Evolutionary conservation across 2,797 vertebrate genomes (phyloP).

Genomic region (Clarias fuscus): DNA sequence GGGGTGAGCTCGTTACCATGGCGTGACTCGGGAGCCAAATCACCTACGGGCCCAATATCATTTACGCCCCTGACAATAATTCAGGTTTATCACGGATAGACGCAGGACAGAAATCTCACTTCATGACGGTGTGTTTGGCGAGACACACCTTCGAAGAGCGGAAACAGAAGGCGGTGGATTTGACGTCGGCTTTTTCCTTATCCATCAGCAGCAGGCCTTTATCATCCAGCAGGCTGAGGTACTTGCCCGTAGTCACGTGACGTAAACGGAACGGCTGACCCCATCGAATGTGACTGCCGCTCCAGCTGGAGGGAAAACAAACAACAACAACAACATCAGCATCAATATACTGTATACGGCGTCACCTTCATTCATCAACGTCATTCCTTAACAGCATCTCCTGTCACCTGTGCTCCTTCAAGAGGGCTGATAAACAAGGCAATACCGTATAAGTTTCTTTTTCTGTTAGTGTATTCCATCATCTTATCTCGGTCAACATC

Average conservation of each 20-base stretch:
- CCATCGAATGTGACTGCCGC: constrained; percentile 94
- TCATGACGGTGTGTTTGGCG: too few relatives aligned
- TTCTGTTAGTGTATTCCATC: not conserved
- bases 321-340: not conserved
- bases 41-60: not conserved
- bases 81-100: not conserved
- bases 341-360: not conserved
- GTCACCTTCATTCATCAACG: not conserved
- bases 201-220: constrained; percentile 87
- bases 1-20: too few relatives aligned
- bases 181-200: constrained; percentile 90
- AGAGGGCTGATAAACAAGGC: not conserved
- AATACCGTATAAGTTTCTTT: not conserved
- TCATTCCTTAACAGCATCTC: not conserved
- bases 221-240: constrained; percentile 90
- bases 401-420: not conserved
- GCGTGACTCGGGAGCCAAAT: too few relatives aligned
- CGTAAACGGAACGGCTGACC: constrained; percentile 91
- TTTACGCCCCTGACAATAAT: not conserved
- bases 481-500: not conserved
- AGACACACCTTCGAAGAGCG: constrained; percentile 88
- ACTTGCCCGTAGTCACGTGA: constrained; percentile 94
- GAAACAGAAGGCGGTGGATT: constrained; percentile 93
- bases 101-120: not conserved
- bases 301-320: constrained; percentile 79